phyloP scores from a whole-genome alignment of 2,797 vertebrate species.

The Sitta carolinensis region DNA sequence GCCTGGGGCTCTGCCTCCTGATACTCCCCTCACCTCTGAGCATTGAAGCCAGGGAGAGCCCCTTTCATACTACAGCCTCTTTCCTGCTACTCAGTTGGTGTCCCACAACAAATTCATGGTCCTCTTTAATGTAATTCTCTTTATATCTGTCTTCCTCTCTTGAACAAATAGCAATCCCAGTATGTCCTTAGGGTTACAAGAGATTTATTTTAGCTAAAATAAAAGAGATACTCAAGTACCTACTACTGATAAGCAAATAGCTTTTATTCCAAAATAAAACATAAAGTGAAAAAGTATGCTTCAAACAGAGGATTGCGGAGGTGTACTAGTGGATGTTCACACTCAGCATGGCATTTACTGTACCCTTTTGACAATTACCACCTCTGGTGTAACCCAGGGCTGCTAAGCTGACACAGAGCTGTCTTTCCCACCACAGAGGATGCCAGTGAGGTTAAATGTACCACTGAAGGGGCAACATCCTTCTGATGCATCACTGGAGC shows the following conservation, averaged over 20 bases:
- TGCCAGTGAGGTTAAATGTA: not conserved
- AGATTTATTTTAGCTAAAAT: not conserved
- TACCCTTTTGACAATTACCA: not conserved
- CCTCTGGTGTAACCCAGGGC: not conserved
- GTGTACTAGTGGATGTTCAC: not conserved
- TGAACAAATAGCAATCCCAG: not conserved
- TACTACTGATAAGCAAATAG: not conserved
- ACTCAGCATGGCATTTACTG: not conserved
- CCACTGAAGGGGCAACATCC: not conserved
- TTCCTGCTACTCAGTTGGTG: not conserved
- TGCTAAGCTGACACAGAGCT: not conserved
- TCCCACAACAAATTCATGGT: not conserved
- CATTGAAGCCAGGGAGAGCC: not conserved
- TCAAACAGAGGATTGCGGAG: not conserved
- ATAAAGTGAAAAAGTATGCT: not conserved
- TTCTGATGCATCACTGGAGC: not conserved
- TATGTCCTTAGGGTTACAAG: not conserved
- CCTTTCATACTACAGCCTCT: not conserved
- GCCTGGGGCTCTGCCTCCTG: not conserved
- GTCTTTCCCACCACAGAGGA: not conserved
- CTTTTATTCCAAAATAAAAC: not conserved
- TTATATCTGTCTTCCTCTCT: not conserved
- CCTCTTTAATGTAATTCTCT: not conserved
- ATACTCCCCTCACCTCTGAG: not conserved
- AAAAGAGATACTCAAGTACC: not conserved